Base-by-base conservation (phyloP, 2,888 invertebrate species). In the Hydroisotoma schaefferi region DNA sequence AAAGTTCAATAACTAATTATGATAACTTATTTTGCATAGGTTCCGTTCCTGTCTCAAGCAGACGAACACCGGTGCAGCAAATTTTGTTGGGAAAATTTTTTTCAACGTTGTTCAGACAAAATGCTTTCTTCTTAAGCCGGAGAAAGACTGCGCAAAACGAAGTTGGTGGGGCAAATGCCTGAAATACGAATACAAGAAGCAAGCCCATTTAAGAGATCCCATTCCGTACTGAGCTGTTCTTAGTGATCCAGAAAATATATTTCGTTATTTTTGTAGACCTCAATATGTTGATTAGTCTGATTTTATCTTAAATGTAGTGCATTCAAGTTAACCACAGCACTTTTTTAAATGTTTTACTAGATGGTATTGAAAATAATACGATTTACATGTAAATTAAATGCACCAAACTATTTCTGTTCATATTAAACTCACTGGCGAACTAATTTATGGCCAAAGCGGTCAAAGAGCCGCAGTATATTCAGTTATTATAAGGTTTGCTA, bases 91-190 rank as follows among this genome's bases (percentile, higher is more conserved):
- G 2, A 90, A 89, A 74, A 81, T 95, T 29, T 97, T 93, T 81
- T 97, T 97, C 84, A 93, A 95, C 79, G 83, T 94, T 46, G 87
- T 95, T n/a, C 92, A 92, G 76, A 90, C 91, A 0, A 89, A 92
- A 76, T 97, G 97, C 75, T 95, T 97, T 78, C 83, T 88, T 0
- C 79, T 97, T 43, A 88, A 88, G 74, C 84, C 85, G 1, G 86
- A 88, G 68, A 85, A 85, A 71, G 80, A 85, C 26, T 95, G 95
- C 78, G 80, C 82, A 6, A 82, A 86, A 72, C 80, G 86, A 5
- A 85, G 87, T 0, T 89, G 90, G 86, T 87, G 87, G 85, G 92
- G 92, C 1, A 85, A 84, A 72, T 94, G 94, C 74, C 63, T 74
- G 38, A 74, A 74, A 61, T 76, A 75, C 65, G 76, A 75, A 48